These are phyloP conservation scores for Macquaria australasica DNA, from an alignment of 2,113 vertebrate genomes.

Conservation along the genomic window DNA sequence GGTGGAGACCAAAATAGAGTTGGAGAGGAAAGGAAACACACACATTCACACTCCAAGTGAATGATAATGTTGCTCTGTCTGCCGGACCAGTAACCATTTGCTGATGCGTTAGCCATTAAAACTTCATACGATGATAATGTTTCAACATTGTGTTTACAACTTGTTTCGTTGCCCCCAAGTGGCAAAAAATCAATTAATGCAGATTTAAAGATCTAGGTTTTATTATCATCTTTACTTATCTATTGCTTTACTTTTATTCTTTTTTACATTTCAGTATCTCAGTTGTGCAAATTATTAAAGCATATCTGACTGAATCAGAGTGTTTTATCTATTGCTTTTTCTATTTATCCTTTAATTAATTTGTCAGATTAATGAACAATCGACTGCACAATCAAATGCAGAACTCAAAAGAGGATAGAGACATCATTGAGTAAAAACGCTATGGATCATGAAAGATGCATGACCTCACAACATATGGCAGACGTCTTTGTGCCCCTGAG, in stretches of 20 bases:
- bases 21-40: background rate
- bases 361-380: background rate
- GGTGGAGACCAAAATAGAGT: background rate
- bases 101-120: background rate
- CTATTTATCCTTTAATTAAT: background rate
- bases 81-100: background rate
- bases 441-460: background rate
- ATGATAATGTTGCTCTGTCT: background rate
- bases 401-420: background rate
- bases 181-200: background rate
- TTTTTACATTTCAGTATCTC: background rate
- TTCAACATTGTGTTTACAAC: background rate
- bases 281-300: background rate
- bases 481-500: slow-evolving; percentile 7
- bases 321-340: background rate
- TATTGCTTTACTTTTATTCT: background rate
- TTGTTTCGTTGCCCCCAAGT: background rate
- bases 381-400: background rate
- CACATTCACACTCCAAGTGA: background rate
- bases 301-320: background rate
- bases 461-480: slow-evolving; percentile 11
- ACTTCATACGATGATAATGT: background rate
- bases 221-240: background rate
- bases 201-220: background rate
- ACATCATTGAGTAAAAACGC: background rate